These are phyloP conservation scores for Arion vulgaris DNA, from an alignment of 1,140 invertebrate species.

Conservation along the genomic window DNA sequence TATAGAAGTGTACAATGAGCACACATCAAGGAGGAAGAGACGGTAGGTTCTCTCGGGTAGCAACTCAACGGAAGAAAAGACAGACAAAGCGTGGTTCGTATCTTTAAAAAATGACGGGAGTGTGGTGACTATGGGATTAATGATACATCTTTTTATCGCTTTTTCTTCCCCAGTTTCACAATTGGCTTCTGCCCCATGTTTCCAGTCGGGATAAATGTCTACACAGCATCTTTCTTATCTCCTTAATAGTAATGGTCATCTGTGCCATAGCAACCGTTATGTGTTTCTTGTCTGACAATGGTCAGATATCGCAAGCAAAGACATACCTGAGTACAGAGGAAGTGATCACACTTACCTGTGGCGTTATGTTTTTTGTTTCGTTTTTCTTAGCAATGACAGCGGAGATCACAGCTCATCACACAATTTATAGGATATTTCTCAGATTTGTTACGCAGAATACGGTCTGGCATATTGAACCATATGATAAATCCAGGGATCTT, in stretches of 20 bases:
- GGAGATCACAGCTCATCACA: slow-evolving; percentile 76
- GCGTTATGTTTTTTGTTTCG: slow-evolving; percentile 76
- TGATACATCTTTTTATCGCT: too few species aligned
- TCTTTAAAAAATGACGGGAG: too few species aligned
- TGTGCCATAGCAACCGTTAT: slow-evolving; percentile 75
- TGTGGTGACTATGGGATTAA: too few species aligned
- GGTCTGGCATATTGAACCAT: slow-evolving; percentile 75
- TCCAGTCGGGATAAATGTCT: slow-evolving; percentile 74
- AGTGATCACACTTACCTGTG: slow-evolving; percentile 75
- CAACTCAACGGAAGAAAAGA: too few species aligned
- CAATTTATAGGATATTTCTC: slow-evolving; percentile 73
- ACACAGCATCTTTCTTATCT: slow-evolving; percentile 74
- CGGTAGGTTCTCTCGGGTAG: too few species aligned
- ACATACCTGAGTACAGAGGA: slow-evolving; percentile 74
- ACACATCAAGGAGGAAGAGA: too few species aligned
- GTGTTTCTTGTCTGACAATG: slow-evolving; percentile 75
- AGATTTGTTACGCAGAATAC: slow-evolving; percentile 75
- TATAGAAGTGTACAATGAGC: too few species aligned
- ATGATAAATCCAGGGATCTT: slow-evolving; percentile 69
- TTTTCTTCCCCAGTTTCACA: slow-evolving; percentile 69
- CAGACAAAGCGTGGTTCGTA: too few species aligned
- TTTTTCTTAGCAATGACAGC: slow-evolving; percentile 78
- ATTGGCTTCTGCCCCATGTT: slow-evolving; percentile 74
- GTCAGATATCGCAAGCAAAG: slow-evolving; percentile 55
- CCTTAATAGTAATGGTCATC: slow-evolving; percentile 73